Evolutionary conservation across 2,888 invertebrate genomes (phyloP), one percentile per base, ranked within the genome.

Genomic region (Erebia aethiops): DNA sequence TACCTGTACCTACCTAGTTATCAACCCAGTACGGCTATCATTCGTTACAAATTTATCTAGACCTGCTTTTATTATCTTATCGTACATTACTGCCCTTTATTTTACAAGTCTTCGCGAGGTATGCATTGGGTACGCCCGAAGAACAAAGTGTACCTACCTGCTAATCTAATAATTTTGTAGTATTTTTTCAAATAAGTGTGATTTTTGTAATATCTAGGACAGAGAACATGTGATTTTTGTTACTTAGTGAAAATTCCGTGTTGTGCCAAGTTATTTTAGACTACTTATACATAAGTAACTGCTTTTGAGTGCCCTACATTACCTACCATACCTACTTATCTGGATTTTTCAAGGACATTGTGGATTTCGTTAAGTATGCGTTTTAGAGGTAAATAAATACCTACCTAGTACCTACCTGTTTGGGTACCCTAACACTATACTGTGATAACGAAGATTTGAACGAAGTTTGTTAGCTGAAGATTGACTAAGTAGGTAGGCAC

Each of bases 21-120:
- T 82, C 77, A 77, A 66, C 76, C 71, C 75, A 79, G 80, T 80
- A 81, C 77, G 82, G 83, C 83, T 88, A 88, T 88, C 90, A 84
- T 85, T 84, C 78, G 87, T 80, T 85, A 86, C 85, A 80, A 91
- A 89, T 91, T 92, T 93, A 92, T 92, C 93, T 92, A 92, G 92
- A 91, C 92, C 92, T 90, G 91, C 83, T 92, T 90, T 89, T 83
- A 87, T 87, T 92, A 93, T 93, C 93, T 93, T 92, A 92, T 93
- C 93, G 76, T 71, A 82, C 81, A 78, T 75, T 81, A 84, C 83
- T 84, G 87, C 87, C 89, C 85, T 90, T 90, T 90, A 89, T 91
- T 91, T 87, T 87, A 87, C 80, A 84, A 85, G 83, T 80, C 78
- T 83, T 81, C 74, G 74, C 76, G 72, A 79, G 81, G 80, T 83